Evolutionary conservation across 2,113 vertebrate species (phyloP).

Genomic region (Synodontis membranacea): DNA sequence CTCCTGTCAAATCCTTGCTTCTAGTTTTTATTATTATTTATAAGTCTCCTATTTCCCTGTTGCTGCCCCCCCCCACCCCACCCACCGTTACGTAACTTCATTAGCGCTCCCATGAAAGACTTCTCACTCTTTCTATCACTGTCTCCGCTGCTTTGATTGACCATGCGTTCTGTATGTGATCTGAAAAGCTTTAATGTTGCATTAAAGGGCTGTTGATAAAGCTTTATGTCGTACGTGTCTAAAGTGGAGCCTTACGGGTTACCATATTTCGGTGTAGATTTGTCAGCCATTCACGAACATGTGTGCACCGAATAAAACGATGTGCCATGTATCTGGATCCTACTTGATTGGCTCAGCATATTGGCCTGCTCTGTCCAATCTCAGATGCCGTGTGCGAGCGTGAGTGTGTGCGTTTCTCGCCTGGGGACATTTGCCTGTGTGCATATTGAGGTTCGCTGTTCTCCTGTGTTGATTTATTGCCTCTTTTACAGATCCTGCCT

Average conservation of each 20-base stretch:
- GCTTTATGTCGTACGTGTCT: not conserved
- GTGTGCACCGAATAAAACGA: not conserved
- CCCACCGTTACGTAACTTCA: conserved; percentile 43
- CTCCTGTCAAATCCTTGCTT: conserved; percentile 44
- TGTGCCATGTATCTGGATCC: not conserved
- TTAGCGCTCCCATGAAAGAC: conserved; percentile 26
- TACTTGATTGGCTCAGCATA: conserved; percentile 14
- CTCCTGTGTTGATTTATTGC: conserved; percentile 62
- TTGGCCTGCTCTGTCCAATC: conserved; percentile 34
- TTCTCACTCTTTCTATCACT: not conserved
- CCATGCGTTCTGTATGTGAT: conserved; percentile 5
- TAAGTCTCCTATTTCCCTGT: conserved; percentile 35
- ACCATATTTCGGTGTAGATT: not conserved
- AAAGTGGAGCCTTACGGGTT: not conserved
- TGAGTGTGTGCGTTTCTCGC: conserved; percentile 47
- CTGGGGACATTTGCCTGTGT: conserved; percentile 54
- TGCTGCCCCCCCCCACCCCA: conserved; percentile 38
- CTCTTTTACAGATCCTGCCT: conserved; percentile 60
- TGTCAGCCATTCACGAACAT: conserved; percentile 12
- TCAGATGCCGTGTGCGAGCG: not conserved
- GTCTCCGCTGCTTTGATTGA: conserved; percentile 29
- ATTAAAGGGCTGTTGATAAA: conserved; percentile 27
- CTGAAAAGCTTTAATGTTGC: conserved; percentile 31
- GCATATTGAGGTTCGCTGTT: conserved; percentile 55
- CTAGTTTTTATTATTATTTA: conserved; percentile 34